Conservation (phyloP, 2,113 vertebrate genomes). For the Sinosuthora webbiana region DNA sequence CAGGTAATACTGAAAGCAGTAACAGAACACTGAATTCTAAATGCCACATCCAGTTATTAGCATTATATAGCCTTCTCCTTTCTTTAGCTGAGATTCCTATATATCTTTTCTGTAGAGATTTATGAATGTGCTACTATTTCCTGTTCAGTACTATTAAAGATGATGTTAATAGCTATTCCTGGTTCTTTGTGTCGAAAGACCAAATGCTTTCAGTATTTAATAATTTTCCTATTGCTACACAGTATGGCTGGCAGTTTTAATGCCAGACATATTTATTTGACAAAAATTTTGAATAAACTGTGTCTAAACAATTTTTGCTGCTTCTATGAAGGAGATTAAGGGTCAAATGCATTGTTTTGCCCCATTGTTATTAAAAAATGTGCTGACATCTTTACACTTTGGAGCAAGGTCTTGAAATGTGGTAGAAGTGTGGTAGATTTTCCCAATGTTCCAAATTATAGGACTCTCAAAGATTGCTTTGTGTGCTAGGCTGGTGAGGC, state of each 20-base stretch:
- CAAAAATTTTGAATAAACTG: not conserved
- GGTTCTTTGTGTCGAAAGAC: not conserved
- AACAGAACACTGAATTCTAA: not conserved
- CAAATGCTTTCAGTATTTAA: not conserved
- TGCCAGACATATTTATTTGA: not conserved
- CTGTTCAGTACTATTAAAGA: not conserved
- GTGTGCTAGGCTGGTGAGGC: not conserved
- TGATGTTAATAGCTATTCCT: not conserved
- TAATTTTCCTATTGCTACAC: not conserved
- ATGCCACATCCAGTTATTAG: not conserved
- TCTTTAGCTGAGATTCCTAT: not conserved
- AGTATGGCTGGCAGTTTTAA: not conserved
- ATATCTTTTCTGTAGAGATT: not conserved
- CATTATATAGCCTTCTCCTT: not conserved
- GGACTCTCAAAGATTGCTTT: not conserved
- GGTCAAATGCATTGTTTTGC: conserved; percentile 24
- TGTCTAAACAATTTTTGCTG: not conserved
- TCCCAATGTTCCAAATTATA: not conserved
- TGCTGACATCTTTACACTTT: conserved; percentile 14
- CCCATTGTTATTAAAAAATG: not conserved
- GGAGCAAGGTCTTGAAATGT: conserved; percentile 39
- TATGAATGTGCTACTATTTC: conserved; percentile 4
- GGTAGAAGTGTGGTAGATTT: not conserved
- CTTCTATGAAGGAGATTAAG: not conserved
- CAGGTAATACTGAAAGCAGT: not conserved